Percentiles rank a stretch among this genome's conserved stretches.
Evolutionary conservation across 2,797 vertebrate species (phyloP).

Genomic region (Microctenopoma lineatum): DNA sequence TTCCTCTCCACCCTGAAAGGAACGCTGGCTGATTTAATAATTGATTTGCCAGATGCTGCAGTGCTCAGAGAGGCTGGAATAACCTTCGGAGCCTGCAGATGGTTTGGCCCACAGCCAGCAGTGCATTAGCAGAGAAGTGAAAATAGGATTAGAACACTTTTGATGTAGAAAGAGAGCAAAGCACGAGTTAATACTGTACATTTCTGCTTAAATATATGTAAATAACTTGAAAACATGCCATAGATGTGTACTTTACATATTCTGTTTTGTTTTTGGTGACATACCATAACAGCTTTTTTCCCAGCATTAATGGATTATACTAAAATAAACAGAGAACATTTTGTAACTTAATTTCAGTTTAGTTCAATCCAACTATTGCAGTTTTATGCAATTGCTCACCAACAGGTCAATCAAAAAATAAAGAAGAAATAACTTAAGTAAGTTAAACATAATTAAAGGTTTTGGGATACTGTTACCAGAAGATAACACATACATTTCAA

Average conservation of each 20-base stretch:
- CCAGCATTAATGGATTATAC: neutral
- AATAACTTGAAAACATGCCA: constrained; percentile 40
- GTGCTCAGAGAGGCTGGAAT: constrained; percentile 81
- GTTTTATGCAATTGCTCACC: neutral
- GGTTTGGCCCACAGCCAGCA: constrained; percentile 77
- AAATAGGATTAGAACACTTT: constrained; percentile 83
- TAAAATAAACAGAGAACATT: neutral
- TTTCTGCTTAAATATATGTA: constrained; percentile 68
- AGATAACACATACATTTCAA: no score
- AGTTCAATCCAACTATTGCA: neutral
- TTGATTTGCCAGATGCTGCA: constrained; percentile 86
- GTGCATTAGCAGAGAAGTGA: constrained; percentile 81
- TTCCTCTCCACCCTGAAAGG: constrained; percentile 75
- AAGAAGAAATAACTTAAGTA: neutral
- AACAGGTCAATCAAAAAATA: neutral
- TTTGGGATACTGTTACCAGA: no score
- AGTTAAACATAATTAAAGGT: no score
- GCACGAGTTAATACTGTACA: constrained; percentile 35
- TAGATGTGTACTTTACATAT: neutral
- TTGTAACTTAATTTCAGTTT: neutral
- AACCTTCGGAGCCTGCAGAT: constrained; percentile 78
- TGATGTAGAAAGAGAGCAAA: constrained; percentile 65
- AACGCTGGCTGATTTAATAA: constrained; percentile 84
- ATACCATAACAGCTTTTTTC: neutral
- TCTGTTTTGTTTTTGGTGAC: constrained; percentile 21